These are phyloP conservation scores for Protaetia brevitarsis DNA, from an alignment of 1,140 invertebrate species.

Conservation along the genomic window DNA sequence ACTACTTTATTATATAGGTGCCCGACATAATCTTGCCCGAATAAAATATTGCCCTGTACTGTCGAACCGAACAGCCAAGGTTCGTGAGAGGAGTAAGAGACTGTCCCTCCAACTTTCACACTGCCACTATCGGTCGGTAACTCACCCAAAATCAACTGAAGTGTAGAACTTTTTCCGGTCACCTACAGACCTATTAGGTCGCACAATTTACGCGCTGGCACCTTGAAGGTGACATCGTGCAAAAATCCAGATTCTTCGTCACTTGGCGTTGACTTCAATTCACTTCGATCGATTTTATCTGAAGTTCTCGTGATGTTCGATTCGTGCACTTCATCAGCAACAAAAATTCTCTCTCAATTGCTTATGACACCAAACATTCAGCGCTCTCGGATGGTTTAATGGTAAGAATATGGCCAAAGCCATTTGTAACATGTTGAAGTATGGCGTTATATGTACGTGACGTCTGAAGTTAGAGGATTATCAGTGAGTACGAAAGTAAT, in stretches of 20 bases:
- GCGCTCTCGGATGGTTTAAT: conserved; percentile 55
- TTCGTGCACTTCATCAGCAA: conserved; percentile 53
- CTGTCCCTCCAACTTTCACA: conserved; percentile 58
- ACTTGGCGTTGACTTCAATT: conserved; percentile 53
- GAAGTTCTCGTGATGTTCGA: conserved; percentile 22
- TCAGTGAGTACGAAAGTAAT: conserved; percentile 61
- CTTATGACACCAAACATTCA: conserved; percentile 50
- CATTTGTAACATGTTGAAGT: conserved; percentile 68
- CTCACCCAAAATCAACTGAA: conserved; percentile 72
- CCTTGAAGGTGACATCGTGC: conserved; percentile 58
- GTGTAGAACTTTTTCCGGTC: conserved; percentile 73
- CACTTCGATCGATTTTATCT: conserved; percentile 45
- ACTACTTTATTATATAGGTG: conserved; percentile 66
- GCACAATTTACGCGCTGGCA: conserved; percentile 63
- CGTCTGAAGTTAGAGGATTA: conserved; percentile 60
- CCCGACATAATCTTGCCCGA: conserved; percentile 67
- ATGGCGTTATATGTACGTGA: conserved; percentile 66
- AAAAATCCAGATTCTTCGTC: conserved; percentile 55
- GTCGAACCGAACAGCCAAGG: conserved; percentile 72
- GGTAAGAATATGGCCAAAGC: conserved; percentile 72
- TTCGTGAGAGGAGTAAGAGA: conserved; percentile 75
- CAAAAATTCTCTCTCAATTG: conserved; percentile 57
- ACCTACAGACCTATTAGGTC: conserved; percentile 76
- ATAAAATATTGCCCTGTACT: conserved; percentile 76
- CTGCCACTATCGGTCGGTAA: conserved; percentile 61